Conservation (phyloP, 1,140 invertebrate species). For the Marisa cornuarietis region DNA sequence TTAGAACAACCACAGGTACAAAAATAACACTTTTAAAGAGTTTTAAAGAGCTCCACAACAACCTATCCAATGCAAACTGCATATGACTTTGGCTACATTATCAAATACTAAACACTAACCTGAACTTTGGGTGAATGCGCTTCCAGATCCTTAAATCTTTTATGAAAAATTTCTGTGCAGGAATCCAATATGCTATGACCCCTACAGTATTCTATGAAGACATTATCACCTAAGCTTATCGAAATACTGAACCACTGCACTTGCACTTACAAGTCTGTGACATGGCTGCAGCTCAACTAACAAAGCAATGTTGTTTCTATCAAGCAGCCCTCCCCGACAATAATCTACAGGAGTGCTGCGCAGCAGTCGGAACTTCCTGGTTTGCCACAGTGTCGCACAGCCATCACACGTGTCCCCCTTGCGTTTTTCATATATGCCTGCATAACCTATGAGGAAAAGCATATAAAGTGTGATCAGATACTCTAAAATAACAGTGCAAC, state of each 20-base stretch:
- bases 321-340: slow-evolving; percentile 71
- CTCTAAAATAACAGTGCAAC: not conserved
- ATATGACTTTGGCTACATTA: too few relatives aligned
- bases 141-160: too few relatives aligned
- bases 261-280: not conserved
- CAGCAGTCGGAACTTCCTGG: slow-evolving; percentile 71
- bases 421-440: slow-evolving; percentile 78
- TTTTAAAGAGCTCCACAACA: too few relatives aligned
- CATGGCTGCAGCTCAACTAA: slow-evolving; percentile 75
- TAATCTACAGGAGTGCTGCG: slow-evolving; percentile 73
- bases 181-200: too few relatives aligned
- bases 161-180: too few relatives aligned
- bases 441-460: slow-evolving; percentile 68
- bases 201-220: too few relatives aligned
- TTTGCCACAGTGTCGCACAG: slow-evolving; percentile 84
- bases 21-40: too few relatives aligned
- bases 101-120: too few relatives aligned
- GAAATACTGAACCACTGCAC: not conserved
- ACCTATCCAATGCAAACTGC: too few relatives aligned
- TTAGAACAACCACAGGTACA: too few relatives aligned
- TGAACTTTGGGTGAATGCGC: too few relatives aligned
- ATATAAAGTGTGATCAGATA: not conserved
- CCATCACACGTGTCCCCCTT: slow-evolving; percentile 80
- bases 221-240: too few relatives aligned
- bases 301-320: slow-evolving; percentile 88